Conservation (phyloP, 2,113 vertebrate genomes). For the Cinclus cinclus region DNA sequence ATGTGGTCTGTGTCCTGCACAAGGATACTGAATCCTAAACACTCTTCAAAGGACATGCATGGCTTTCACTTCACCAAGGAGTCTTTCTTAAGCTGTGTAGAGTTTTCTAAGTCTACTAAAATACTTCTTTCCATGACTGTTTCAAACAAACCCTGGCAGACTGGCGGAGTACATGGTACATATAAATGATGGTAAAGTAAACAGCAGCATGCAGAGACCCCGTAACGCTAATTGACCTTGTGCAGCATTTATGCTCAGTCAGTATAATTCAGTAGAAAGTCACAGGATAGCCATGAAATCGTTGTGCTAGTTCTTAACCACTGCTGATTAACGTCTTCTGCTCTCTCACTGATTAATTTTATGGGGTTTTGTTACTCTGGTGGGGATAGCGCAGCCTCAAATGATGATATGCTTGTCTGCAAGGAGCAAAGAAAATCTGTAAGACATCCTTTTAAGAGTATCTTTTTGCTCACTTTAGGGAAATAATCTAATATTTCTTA, state of each 20-base stretch:
- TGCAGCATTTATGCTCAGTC: background rate
- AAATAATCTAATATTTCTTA: background rate
- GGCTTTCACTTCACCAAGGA: background rate
- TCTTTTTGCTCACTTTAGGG: background rate
- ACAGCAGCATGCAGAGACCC: background rate
- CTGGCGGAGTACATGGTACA: accelerated
- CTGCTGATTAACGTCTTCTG: background rate
- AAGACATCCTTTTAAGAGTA: background rate
- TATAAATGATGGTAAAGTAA: background rate
- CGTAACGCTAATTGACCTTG: background rate
- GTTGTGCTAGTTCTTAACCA: background rate
- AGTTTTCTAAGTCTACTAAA: background rate
- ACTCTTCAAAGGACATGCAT: background rate
- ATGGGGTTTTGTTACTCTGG: background rate
- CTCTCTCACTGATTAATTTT: background rate
- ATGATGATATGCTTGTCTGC: background rate
- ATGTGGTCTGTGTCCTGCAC: background rate
- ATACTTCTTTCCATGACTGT: background rate
- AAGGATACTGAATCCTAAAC: background rate
- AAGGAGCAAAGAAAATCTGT: background rate
- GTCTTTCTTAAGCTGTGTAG: background rate
- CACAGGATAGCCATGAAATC: background rate
- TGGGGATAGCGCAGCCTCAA: background rate
- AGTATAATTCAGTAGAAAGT: background rate
- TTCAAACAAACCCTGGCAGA: background rate